Conservation (phyloP, 2,113 vertebrate species). For the Sclerurus mexicanus region DNA sequence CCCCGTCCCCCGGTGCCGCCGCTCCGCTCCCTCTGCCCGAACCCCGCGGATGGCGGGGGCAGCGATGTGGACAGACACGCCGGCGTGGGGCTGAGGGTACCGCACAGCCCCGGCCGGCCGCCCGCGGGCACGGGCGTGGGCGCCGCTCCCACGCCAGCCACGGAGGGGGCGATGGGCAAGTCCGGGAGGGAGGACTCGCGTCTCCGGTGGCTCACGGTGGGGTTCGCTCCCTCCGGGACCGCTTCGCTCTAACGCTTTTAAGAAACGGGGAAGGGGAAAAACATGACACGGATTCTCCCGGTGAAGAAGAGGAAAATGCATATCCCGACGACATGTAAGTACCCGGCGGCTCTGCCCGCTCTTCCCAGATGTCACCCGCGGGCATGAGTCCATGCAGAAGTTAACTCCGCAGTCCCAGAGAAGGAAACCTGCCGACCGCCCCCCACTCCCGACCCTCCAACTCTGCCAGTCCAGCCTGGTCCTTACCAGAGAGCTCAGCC, state of each 20-base stretch:
- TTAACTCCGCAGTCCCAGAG: conserved; percentile 32
- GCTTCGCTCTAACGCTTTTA: background rate
- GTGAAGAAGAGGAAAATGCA: conserved; percentile 20
- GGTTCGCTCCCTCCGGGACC: background rate
- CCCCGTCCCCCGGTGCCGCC: background rate
- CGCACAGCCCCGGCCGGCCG: background rate
- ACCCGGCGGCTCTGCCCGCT: background rate
- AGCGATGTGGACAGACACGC: background rate
- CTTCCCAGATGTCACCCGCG: background rate
- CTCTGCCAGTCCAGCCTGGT: background rate
- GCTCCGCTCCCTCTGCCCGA: background rate
- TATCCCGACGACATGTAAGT: conserved; percentile 45
- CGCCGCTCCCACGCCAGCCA: background rate
- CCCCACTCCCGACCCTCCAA: background rate
- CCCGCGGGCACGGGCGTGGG: background rate
- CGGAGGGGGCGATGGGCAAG: background rate
- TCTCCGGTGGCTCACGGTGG: background rate
- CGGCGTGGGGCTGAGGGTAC: background rate
- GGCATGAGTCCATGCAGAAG: conserved; percentile 37
- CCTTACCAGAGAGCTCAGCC: background rate
- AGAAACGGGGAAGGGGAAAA: background rate
- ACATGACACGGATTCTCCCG: background rate
- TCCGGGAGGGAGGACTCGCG: background rate
- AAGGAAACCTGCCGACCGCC: background rate
- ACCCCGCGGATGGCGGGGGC: background rate